Evolutionary conservation across 1,140 invertebrate species (phyloP).

Genomic region (Bombus confusus): DNA sequence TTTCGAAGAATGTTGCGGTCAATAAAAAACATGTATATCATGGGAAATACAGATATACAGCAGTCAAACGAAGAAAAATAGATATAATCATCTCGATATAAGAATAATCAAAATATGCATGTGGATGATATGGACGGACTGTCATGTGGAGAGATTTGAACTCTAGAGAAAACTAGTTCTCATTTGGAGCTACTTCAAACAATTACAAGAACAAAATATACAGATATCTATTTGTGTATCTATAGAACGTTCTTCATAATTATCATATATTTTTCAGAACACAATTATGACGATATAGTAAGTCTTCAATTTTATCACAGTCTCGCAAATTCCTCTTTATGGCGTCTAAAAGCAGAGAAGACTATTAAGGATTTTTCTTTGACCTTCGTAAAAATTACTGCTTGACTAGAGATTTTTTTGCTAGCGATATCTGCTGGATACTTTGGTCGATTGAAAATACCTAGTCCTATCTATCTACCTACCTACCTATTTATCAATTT

Average conservation of each 20-base stretch:
- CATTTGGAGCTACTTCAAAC: background rate
- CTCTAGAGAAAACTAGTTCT: background rate
- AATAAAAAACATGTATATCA: conserved; percentile 42
- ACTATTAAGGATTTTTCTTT: conserved; percentile 32
- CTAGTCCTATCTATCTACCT: conserved; percentile 11
- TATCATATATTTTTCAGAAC: background rate
- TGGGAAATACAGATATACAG: conserved; percentile 28
- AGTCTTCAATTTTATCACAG: conserved; percentile 69
- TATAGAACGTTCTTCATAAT: conserved; percentile 13
- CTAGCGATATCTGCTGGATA: conserved; percentile 27
- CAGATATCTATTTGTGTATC: conserved; percentile 15
- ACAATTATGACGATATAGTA: conserved; percentile 43
- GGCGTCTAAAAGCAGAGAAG: background rate
- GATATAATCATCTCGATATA: conserved; percentile 34
- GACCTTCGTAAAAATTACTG: conserved; percentile 60
- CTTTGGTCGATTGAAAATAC: conserved; percentile 34
- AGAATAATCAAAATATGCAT: conserved; percentile 42
- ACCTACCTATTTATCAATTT: background rate
- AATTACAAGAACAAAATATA: conserved; percentile 19
- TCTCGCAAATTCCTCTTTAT: conserved; percentile 37
- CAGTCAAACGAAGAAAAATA: conserved; percentile 23
- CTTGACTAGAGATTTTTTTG: conserved; percentile 62
- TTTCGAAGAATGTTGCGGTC: conserved; percentile 15
- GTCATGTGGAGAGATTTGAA: conserved; percentile 35
- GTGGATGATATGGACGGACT: conserved; percentile 40